A percentile compares a stretch with the other conserved stretches of the same genome.
Evolutionary conservation across 2,888 invertebrate genomes (phyloP).

Genomic region (Tipula vernalis): DNA sequence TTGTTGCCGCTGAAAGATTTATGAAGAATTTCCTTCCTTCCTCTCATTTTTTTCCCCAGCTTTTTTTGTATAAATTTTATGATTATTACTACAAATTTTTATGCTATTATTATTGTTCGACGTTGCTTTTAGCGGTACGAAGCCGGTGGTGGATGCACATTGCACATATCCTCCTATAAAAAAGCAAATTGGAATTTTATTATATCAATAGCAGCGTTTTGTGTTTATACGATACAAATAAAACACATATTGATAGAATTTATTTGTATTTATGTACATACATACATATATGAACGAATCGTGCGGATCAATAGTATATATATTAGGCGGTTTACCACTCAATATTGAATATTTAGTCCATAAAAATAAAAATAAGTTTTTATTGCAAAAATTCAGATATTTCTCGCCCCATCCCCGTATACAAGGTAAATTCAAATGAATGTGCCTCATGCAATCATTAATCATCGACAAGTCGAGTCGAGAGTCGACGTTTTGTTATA

Average conservation of each 20-base stretch:
- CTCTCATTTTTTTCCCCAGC: not conserved
- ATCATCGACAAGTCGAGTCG: not conserved
- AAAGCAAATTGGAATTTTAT: not conserved
- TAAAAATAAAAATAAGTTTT: not conserved
- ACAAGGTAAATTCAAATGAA: not conserved
- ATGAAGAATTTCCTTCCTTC: not conserved
- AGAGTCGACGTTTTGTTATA: not conserved
- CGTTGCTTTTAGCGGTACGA: not conserved
- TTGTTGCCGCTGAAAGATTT: not conserved
- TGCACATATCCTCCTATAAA: not conserved
- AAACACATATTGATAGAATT: not conserved
- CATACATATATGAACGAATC: not conserved
- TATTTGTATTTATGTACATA: too few species aligned
- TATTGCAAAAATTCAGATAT: too few species aligned
- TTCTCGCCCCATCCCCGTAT: not conserved
- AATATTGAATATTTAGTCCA: not conserved
- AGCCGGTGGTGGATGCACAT: not conserved
- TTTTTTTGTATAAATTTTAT: not conserved
- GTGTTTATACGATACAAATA: not conserved
- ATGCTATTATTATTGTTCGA: not conserved
- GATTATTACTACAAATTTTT: not conserved
- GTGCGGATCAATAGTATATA: not conserved
- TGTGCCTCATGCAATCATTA: not conserved
- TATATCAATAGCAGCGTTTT: not conserved
- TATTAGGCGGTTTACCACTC: not conserved